A percentile compares a stretch with the other conserved stretches of the same genome.
These are phyloP conservation scores for Arbacia lixula DNA, from an alignment of 53 echinoderm and acorn worm genomes.

Conservation along the genomic window DNA sequence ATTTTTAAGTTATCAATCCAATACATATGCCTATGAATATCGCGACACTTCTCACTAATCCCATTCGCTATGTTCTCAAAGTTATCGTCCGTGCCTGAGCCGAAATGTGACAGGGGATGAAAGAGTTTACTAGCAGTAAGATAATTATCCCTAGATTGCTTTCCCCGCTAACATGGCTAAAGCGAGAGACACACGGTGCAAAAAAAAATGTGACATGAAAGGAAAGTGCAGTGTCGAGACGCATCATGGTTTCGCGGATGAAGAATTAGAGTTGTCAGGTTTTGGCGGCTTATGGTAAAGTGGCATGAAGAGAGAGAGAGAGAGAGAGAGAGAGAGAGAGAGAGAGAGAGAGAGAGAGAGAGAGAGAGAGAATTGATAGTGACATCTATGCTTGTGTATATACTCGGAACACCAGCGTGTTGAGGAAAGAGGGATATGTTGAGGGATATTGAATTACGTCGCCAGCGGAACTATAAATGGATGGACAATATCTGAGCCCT, in stretches of 20 bases:
- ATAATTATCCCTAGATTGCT: too few relatives aligned
- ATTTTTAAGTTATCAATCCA: too few relatives aligned
- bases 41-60: too few relatives aligned
- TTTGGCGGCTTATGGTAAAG: conserved; percentile 37
- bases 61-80: too few relatives aligned
- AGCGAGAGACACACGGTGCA: too few relatives aligned
- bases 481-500: too few relatives aligned
- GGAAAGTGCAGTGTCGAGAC: background rate
- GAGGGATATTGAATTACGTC: conserved; percentile 48
- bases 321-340: background rate
- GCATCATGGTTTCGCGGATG: conserved; percentile 4
- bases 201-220: conserved; percentile 10
- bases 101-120: too few relatives aligned
- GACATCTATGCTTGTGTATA: conserved; percentile 4
- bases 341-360: background rate
- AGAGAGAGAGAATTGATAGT: background rate
- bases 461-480: conserved; percentile 28
- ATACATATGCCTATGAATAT: too few relatives aligned
- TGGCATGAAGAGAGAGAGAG: background rate
- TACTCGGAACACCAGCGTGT: conserved; percentile 1
- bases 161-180: too few relatives aligned
- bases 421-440: conserved; percentile 45
- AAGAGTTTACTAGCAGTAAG: too few relatives aligned
- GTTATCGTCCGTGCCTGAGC: too few relatives aligned
- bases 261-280: conserved; percentile 35